Conservation (phyloP, 2,113 vertebrate species). For the Artemisiospiza belli region DNA sequence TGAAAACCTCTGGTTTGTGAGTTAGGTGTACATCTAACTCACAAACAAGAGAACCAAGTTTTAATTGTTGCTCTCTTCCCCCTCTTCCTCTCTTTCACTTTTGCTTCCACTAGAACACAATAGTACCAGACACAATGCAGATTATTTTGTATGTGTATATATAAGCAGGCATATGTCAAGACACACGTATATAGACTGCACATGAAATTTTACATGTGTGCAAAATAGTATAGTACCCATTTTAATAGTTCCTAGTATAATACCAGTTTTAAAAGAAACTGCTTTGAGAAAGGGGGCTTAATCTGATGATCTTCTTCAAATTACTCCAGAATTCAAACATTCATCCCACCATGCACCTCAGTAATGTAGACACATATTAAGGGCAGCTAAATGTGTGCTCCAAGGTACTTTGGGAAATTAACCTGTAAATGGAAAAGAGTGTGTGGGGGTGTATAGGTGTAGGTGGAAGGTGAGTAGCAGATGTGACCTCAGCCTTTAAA, state of each 20-base stretch:
- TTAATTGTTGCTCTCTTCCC: not conserved
- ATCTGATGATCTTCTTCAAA: not conserved
- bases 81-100: not conserved
- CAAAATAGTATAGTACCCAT: not conserved
- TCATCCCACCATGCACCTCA: not conserved
- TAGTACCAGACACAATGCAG: not conserved
- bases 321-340: not conserved
- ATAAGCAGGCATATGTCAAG: not conserved
- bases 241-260: not conserved
- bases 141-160: not conserved
- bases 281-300: not conserved
- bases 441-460: not conserved
- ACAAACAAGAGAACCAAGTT: not conserved
- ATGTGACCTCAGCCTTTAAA: not conserved
- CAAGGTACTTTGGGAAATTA: not conserved
- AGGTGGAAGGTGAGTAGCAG: not conserved
- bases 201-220: not conserved
- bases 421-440: not conserved
- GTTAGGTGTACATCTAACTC: not conserved
- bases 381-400: not conserved
- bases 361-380: not conserved
- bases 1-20: conserved; percentile 10
- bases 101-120: not conserved
- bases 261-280: not conserved
- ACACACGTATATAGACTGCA: not conserved